phyloP scores from a whole-genome alignment of 2,113 vertebrate genomes.

The Columba livia region DNA sequence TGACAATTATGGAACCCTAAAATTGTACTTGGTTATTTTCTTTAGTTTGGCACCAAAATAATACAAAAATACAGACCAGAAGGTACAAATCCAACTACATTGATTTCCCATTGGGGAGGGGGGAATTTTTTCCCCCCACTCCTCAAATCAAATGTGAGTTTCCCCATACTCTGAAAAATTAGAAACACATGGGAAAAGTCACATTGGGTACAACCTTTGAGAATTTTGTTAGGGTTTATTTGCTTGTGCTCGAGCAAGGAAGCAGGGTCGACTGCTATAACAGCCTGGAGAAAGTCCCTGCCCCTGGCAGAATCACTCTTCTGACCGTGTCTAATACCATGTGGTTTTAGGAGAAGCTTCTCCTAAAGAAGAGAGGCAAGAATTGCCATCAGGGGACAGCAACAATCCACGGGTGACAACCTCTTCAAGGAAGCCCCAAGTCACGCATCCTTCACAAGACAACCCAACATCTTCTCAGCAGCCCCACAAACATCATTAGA shows the following conservation, averaged over 20 bases:
- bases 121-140: neutral
- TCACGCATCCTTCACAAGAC: neutral
- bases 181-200: neutral
- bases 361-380: neutral
- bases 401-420: accelerated
- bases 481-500: neutral
- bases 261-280: accelerated
- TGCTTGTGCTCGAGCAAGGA: neutral
- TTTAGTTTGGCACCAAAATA: neutral
- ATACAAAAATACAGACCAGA: neutral
- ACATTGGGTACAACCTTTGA: accelerated
- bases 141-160: neutral
- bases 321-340: neutral
- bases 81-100: neutral
- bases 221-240: neutral
- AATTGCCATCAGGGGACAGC: neutral
- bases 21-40: neutral
- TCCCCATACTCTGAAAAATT: neutral
- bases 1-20: neutral
- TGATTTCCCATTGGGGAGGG: neutral
- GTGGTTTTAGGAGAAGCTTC: neutral
- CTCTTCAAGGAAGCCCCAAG: neutral
- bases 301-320: neutral
- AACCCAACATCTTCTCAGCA: neutral
- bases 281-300: neutral